Evolutionary conservation across 2,797 vertebrate genomes (phyloP).

Genomic region (Cetoscarus ocellatus): DNA sequence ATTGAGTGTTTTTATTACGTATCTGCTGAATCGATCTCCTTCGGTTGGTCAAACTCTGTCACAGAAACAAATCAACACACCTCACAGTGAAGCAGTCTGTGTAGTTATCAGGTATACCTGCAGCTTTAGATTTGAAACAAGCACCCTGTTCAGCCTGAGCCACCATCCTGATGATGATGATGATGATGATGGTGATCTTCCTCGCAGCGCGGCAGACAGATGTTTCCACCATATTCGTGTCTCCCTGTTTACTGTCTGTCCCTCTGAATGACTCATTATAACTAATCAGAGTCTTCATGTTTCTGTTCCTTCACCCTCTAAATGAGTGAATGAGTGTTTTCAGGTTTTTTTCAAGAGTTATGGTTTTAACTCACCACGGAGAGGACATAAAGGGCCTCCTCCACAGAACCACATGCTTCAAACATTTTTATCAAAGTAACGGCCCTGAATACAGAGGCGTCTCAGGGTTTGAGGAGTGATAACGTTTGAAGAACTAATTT

Average conservation of each 20-base stretch:
- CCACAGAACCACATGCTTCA: neutral
- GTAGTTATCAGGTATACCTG: too few relatives aligned
- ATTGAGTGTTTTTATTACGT: too few relatives aligned
- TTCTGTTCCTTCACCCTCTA: neutral
- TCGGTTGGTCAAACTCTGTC: too few relatives aligned
- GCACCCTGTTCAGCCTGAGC: too few relatives aligned
- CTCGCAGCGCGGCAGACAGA: conserved; percentile 26
- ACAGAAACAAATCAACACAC: too few relatives aligned
- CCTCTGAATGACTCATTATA: conserved; percentile 40
- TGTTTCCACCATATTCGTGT: conserved; percentile 31
- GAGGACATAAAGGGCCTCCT: neutral
- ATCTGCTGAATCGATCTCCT: too few relatives aligned
- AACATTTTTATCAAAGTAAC: neutral
- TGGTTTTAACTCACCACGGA: neutral
- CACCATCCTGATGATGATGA: too few relatives aligned
- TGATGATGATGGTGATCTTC: conserved; percentile 6
- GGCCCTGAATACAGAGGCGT: neutral
- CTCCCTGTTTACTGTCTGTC: conserved; percentile 37
- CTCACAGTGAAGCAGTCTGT: too few relatives aligned
- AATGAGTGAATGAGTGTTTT: neutral
- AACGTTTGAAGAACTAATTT: neutral
- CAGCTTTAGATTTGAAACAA: too few relatives aligned
- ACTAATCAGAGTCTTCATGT: conserved; percentile 13
- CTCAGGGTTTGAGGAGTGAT: neutral
- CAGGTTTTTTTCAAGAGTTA: neutral